These are phyloP conservation scores for Odobenus rosmarus DNA, from an alignment of 2,113 vertebrate genomes.

Conservation along the genomic window DNA sequence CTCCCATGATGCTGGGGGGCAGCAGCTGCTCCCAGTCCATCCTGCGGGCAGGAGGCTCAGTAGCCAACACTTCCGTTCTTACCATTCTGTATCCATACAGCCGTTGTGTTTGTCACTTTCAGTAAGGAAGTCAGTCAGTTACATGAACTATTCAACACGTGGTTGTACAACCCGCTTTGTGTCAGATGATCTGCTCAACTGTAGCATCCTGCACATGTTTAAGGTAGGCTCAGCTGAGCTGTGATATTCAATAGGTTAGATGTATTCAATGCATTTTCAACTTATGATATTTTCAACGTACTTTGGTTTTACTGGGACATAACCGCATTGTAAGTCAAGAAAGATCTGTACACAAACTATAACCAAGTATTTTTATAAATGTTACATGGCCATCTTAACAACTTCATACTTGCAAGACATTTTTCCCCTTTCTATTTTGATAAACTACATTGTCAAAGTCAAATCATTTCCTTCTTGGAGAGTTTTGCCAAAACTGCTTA, in stretches of 20 bases:
- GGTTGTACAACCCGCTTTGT: not conserved
- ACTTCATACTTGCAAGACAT: not conserved
- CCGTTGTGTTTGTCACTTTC: not conserved
- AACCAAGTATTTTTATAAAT: not conserved
- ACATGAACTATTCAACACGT: not conserved
- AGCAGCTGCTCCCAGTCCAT: not conserved
- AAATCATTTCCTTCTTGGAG: not conserved
- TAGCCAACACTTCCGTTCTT: not conserved
- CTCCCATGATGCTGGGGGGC: not conserved
- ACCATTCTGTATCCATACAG: not conserved
- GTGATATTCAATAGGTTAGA: not conserved
- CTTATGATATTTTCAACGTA: not conserved
- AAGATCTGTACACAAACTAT: not conserved
- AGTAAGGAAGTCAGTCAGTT: not conserved
- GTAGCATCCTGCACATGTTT: rapidly evolving
- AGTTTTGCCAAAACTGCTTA: not conserved
- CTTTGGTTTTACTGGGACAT: not conserved
- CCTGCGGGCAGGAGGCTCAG: not conserved
- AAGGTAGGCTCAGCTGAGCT: not conserved
- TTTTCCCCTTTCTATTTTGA: not conserved
- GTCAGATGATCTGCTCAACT: not conserved
- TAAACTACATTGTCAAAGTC: not conserved
- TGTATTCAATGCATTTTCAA: not conserved
- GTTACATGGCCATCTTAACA: not conserved
- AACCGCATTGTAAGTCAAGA: not conserved